These are phyloP conservation scores for Thaumetopoea pityocampa DNA, from an alignment of 1,140 invertebrate species.

Conservation along the genomic window DNA sequence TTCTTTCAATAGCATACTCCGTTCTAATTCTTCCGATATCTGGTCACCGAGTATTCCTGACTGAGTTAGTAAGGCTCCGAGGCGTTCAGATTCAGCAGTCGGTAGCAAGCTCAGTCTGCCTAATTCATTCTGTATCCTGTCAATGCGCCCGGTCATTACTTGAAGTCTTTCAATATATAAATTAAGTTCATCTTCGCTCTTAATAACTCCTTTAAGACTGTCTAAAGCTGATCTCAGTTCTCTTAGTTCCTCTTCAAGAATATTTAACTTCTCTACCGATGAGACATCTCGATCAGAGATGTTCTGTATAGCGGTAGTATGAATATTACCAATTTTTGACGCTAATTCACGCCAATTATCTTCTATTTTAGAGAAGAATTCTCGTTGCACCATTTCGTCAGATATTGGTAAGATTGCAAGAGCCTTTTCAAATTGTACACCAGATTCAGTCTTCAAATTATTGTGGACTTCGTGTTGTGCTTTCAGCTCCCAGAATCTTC, in stretches of 20 bases:
- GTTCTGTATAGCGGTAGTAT: conserved; percentile 79
- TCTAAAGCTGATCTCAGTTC: conserved; percentile 82
- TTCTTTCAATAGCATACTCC: conserved; percentile 81
- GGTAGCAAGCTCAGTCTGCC: conserved; percentile 83
- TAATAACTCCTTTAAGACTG: conserved; percentile 84
- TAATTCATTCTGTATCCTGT: conserved; percentile 86
- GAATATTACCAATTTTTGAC: conserved; percentile 79
- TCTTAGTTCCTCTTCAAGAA: conserved; percentile 84
- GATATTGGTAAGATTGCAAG: conserved; percentile 85
- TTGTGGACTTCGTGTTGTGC: conserved; percentile 92
- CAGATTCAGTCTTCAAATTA: conserved; percentile 83
- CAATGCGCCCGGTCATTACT: conserved; percentile 83
- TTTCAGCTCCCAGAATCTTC: conserved; percentile 91
- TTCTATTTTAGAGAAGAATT: conserved; percentile 85
- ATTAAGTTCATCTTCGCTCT: conserved; percentile 87
- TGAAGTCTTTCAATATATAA: conserved; percentile 87
- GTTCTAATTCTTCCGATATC: conserved; percentile 85
- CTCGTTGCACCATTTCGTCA: conserved; percentile 87
- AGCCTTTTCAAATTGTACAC: conserved; percentile 84
- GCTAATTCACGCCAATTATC: conserved; percentile 84
- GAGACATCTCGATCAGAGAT: conserved; percentile 83
- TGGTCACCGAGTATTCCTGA: conserved; percentile 82
- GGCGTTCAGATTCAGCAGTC: conserved; percentile 83
- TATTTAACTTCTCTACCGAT: conserved; percentile 81
- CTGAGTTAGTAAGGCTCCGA: conserved; percentile 81